Conservation (phyloP, 2,888 invertebrate species). For the Drosophila melanosoma region DNA sequence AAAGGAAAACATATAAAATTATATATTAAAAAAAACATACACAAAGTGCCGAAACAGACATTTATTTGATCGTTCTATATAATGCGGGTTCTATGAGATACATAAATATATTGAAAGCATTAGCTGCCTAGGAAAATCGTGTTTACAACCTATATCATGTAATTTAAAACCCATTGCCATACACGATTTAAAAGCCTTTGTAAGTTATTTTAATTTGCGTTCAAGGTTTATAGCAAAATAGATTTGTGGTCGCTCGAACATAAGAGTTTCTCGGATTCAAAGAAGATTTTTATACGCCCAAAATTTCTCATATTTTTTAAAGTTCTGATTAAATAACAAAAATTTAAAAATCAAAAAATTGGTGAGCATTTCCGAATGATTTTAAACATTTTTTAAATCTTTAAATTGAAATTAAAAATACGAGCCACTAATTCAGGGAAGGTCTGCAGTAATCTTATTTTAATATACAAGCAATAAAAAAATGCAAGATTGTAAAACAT, state of each 20-base stretch:
- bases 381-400: background rate
- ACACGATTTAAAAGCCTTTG: conserved; percentile 6
- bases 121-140: conserved; percentile 13
- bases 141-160: conserved; percentile 12
- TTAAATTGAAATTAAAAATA: background rate
- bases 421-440: background rate
- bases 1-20: background rate
- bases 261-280: background rate
- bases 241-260: background rate
- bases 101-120: background rate
- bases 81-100: conserved; percentile 5
- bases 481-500: background rate
- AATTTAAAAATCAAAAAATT: background rate
- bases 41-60: conserved; percentile 50
- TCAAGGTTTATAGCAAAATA: background rate
- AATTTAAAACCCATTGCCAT: background rate
- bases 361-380: background rate
- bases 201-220: background rate
- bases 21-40: conserved; percentile 9
- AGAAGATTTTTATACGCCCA: background rate
- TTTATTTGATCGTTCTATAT: conserved; percentile 22
- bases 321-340: background rate
- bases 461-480: background rate
- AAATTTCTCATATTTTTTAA: background rate
- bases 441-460: background rate